Evolutionary conservation across 2,888 invertebrate genomes (phyloP).

Genomic region (Buathra laborator): DNA sequence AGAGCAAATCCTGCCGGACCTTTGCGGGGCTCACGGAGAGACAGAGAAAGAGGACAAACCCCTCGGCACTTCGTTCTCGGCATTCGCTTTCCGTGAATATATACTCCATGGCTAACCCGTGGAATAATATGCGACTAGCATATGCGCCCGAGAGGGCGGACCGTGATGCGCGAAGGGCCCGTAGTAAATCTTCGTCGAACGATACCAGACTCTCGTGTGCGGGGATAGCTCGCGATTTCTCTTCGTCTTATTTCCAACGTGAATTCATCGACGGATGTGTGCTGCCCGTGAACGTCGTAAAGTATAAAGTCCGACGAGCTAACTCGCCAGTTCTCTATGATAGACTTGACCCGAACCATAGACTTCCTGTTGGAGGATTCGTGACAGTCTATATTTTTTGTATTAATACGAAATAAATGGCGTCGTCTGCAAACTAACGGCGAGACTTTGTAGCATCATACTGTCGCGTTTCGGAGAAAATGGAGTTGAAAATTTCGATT

Average conservation of each 20-base stretch:
- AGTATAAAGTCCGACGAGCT: constrained; percentile 43
- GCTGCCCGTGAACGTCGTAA: constrained; percentile 57
- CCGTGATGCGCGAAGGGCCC: constrained; percentile 73
- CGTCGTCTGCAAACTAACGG: neutral
- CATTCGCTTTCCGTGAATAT: constrained; percentile 49
- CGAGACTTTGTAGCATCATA: too few relatives aligned
- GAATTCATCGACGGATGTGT: constrained; percentile 58
- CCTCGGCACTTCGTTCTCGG: constrained; percentile 24
- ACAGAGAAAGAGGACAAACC: neutral
- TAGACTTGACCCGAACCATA: constrained; percentile 34
- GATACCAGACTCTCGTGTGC: constrained; percentile 64
- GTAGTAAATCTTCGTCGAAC: constrained; percentile 77
- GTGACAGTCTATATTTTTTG: constrained; percentile 2
- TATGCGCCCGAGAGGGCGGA: constrained; percentile 61
- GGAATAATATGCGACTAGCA: constrained; percentile 59
- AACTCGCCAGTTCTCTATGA: constrained; percentile 26
- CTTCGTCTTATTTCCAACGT: neutral
- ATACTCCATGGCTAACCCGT: constrained; percentile 38
- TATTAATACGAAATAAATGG: neutral
- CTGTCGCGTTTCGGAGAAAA: too few relatives aligned
- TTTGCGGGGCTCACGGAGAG: neutral
- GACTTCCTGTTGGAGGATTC: constrained; percentile 30
- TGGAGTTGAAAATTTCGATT: too few relatives aligned
- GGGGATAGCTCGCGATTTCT: constrained; percentile 72
- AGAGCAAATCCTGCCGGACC: neutral